A percentile compares a stretch with the other conserved stretches of the same genome.
These are phyloP conservation scores for Leptopilina syphax DNA, from an alignment of 2,888 invertebrate genomes.

Conservation along the genomic window DNA sequence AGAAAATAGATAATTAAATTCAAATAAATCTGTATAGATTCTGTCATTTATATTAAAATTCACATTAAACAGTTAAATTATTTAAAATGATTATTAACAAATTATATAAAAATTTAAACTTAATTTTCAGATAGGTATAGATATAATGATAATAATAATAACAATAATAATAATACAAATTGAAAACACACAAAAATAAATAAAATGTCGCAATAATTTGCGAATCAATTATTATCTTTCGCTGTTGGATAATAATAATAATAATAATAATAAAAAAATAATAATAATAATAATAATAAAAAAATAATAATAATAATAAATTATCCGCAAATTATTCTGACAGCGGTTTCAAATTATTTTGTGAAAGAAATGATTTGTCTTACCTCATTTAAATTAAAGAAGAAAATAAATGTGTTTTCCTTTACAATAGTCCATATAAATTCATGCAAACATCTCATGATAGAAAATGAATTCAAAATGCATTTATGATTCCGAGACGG, in stretches of 20 bases:
- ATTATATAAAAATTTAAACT: slow-evolving; percentile 11
- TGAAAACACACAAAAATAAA: slow-evolving; percentile 27
- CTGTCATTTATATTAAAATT: too few relatives aligned
- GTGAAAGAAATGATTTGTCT: slow-evolving; percentile 10
- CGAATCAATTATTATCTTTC: too few relatives aligned
- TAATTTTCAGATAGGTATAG: slow-evolving; percentile 29
- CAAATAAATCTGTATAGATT: too few relatives aligned
- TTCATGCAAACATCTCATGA: slow-evolving; percentile 7
- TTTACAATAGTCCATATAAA: neutral
- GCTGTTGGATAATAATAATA: too few relatives aligned
- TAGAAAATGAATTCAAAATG: slow-evolving; percentile 16
- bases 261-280: too few relatives aligned
- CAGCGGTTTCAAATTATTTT: neutral
- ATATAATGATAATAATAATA: slow-evolving; percentile 26
- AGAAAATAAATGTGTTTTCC: slow-evolving; percentile 19
- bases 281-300: too few relatives aligned
- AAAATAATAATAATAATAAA: too few relatives aligned
- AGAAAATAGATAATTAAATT: too few relatives aligned
- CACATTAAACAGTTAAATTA: too few relatives aligned
- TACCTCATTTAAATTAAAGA: slow-evolving; percentile 18
- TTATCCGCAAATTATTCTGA: too few relatives aligned
- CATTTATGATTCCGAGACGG: slow-evolving; percentile 46
- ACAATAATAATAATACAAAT: neutral
- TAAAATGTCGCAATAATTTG: neutral
- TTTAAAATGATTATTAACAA: neutral